Evolutionary conservation across 1,140 invertebrate species (phyloP), one percentile per base, ranked within the genome.

Genomic region (Leptinotarsa texana): DNA sequence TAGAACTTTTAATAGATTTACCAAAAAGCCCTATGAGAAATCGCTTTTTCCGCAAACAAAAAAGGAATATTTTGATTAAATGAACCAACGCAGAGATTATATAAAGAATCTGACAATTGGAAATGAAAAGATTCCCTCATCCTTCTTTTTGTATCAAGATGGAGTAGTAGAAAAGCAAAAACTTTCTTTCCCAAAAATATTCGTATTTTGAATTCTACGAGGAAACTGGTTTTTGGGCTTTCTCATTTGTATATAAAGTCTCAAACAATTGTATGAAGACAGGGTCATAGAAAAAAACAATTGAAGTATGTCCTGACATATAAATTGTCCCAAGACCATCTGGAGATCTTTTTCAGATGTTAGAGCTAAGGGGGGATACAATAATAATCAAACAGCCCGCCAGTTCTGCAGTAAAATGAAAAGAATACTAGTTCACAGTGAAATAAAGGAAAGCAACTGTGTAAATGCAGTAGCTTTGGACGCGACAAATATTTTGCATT

Each of bases 331-430:
- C 51, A 57, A 13, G 51, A 57, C 13, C 33, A 42, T 73, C 63
- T 80, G 22, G 75, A 80, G 76, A 76, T 74, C 0, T 75, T 81
- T 73, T 81, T 81, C 70, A 63, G 78, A 65, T 21, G 73, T 81
- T 42, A 66, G 78, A 42, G 68, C 72, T n/a, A 61, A 72, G 22
- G 78, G 78, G 49, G 77, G 78, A 15, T 66, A 68, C n/a, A 80
- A 81, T 72, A 82, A 80, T 63, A 81, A 82, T 77, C 78, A 78
- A 11, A 82, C 61, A 18, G 73, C 69, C n/a, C 63, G 65, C 13
- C 78, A 82, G 75, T 81, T 81, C 69, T 47, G 70, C 73, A 62
- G 65, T 69, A 75, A 70, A 1, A 77, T 74, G 42, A 80, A 80
- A 73, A 76, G 70, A 61, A 33, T 81, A 27, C 71, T 81, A 24